These are phyloP conservation scores for Anthrax anthrax DNA, from an alignment of 2,888 invertebrate genomes.

Conservation along the genomic window DNA sequence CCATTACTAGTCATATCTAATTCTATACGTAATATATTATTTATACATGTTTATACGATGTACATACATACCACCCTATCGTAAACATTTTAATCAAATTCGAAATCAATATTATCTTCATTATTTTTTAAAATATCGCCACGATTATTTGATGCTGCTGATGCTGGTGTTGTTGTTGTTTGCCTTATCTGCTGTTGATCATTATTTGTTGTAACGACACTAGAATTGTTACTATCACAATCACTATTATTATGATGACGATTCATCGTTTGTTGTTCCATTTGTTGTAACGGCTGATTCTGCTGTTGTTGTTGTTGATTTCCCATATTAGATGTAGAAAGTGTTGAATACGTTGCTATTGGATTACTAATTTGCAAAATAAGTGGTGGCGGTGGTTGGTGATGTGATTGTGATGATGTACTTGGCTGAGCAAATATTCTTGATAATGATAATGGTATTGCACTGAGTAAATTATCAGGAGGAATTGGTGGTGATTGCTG, in stretches of 20 bases:
- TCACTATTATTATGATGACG: conserved; percentile 5
- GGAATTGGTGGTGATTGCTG: neutral
- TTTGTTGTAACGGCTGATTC: no score
- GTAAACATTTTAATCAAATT: conserved; percentile 14
- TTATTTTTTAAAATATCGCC: conserved; percentile 22
- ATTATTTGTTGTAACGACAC: no score
- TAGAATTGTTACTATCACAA: conserved; percentile 9
- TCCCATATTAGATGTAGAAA: no score
- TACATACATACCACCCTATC: no score
- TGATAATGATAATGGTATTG: conserved; percentile 8
- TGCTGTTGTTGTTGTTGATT: neutral
- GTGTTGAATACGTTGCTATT: no score
- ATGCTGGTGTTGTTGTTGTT: neutral
- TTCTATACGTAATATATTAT: no score
- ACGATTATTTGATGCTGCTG: neutral
- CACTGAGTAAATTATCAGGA: neutral
- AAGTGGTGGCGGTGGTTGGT: neutral
- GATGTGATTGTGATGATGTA: conserved; percentile 7
- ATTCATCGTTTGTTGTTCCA: no score
- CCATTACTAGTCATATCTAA: no score
- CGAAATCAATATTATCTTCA: conserved; percentile 29
- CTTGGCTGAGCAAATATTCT: conserved; percentile 9
- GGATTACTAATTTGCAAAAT: conserved; percentile 1
- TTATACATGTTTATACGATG: no score
- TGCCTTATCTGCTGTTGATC: no score